phyloP scores from a whole-genome alignment of 2,797 vertebrate genomes.

The Acropternis orthonyx region DNA sequence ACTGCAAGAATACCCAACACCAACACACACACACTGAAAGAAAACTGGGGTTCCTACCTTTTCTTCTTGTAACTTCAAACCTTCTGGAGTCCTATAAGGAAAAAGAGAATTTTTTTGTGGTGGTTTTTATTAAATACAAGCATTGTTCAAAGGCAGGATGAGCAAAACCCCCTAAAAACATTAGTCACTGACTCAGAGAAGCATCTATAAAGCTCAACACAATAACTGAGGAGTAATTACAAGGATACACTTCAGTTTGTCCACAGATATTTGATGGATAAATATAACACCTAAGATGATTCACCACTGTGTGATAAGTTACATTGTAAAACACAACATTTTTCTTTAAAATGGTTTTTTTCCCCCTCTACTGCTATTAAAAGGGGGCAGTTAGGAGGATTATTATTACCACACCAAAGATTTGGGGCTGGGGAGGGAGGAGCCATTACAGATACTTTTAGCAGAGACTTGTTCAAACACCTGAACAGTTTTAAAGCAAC shows the following conservation, averaged over 20 bases:
- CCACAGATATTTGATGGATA: not conserved
- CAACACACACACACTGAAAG: not conserved
- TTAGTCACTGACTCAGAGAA: not conserved
- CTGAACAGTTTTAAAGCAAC: not conserved
- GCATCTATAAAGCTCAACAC: not conserved
- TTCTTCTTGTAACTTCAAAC: slow-evolving; percentile 74
- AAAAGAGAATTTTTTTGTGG: slow-evolving; percentile 59
- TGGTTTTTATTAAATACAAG: slow-evolving; percentile 29
- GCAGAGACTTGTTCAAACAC: not conserved
- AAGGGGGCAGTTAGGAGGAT: not conserved
- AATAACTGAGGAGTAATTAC: not conserved
- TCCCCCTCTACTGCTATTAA: not conserved
- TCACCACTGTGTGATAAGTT: not conserved
- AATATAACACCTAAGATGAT: not conserved
- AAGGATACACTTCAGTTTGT: not conserved
- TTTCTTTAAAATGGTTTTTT: not conserved
- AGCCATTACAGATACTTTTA: not conserved
- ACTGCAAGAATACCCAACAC: not conserved
- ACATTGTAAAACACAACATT: not conserved
- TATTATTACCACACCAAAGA: not conserved
- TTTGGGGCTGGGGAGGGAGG: not conserved
- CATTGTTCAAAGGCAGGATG: slow-evolving; percentile 36
- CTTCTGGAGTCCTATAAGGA: slow-evolving; percentile 73
- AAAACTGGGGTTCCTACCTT: slow-evolving; percentile 73
- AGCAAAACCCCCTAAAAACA: not conserved